These are phyloP conservation scores for Schlechtendalia chinensis DNA, from an alignment of 1,140 invertebrate genomes.

Conservation along the genomic window DNA sequence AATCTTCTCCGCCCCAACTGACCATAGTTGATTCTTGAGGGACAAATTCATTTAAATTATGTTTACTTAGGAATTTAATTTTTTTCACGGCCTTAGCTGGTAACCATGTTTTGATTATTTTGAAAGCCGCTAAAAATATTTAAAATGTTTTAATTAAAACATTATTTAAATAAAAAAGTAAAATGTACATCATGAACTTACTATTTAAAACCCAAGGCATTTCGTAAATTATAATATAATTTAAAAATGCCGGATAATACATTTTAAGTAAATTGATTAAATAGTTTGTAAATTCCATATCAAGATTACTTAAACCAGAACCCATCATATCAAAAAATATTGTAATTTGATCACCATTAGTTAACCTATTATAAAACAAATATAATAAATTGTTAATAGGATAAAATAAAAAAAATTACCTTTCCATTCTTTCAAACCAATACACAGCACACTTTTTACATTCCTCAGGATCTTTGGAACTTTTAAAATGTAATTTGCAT, in stretches of 20 bases:
- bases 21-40: slow-evolving; percentile 69
- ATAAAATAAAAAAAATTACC: slow-evolving; percentile 57
- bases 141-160: slow-evolving; percentile 47
- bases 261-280: slow-evolving; percentile 82
- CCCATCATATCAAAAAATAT: slow-evolving; percentile 88
- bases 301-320: slow-evolving; percentile 81
- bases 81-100: slow-evolving; percentile 85
- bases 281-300: slow-evolving; percentile 83
- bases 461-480: slow-evolving; percentile 69
- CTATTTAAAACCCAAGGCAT: slow-evolving; percentile 93
- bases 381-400: slow-evolving; percentile 3
- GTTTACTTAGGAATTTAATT: slow-evolving; percentile 84
- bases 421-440: slow-evolving; percentile 82
- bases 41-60: slow-evolving; percentile 74
- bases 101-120: slow-evolving; percentile 84
- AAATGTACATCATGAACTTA: slow-evolving; percentile 56
- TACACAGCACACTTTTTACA: slow-evolving; percentile 81
- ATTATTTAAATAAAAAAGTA: neutral
- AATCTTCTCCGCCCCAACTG: slow-evolving; percentile 83
- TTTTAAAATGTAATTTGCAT: slow-evolving; percentile 74
- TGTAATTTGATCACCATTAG: slow-evolving; percentile 75
- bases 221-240: slow-evolving; percentile 89
- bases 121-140: slow-evolving; percentile 76
- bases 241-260: slow-evolving; percentile 87
- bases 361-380: slow-evolving; percentile 61